A percentile compares a stretch with the other conserved stretches of the same genome.
These are phyloP conservation scores for Chloropsis hardwickii DNA, from an alignment of 2,113 vertebrate species.

Conservation along the genomic window DNA sequence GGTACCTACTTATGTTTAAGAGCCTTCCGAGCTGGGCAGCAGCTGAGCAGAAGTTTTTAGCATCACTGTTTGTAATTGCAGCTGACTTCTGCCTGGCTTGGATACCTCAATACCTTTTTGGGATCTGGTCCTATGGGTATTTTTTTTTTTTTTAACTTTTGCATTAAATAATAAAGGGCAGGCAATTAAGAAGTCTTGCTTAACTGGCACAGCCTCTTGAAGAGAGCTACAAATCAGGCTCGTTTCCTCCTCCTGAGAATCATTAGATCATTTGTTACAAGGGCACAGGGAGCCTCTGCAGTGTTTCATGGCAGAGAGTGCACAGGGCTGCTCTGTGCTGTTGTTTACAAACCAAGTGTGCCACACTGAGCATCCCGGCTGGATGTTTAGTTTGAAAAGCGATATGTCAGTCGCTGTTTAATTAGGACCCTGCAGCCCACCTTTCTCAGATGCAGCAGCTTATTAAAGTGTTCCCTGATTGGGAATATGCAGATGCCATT, in stretches of 20 bases:
- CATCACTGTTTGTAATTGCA: background rate
- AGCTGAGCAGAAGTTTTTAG: constrained; percentile 5
- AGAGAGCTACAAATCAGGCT: constrained; percentile 36
- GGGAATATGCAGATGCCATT: background rate
- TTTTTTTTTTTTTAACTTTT: background rate
- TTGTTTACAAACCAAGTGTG: constrained; percentile 5
- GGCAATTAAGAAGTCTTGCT: constrained; percentile 28
- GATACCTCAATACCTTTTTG: background rate
- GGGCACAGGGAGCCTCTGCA: background rate
- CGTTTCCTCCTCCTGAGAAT: constrained; percentile 30
- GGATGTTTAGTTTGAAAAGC: constrained; percentile 32
- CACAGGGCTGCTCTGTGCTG: background rate
- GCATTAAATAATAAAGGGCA: constrained; percentile 21
- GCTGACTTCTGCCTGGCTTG: background rate
- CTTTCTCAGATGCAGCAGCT: constrained; percentile 6
- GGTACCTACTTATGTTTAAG: constrained; percentile 27
- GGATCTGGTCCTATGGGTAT: background rate
- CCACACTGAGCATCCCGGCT: constrained; percentile 24
- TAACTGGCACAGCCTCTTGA: background rate
- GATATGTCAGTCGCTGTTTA: background rate
- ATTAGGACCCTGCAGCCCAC: constrained; percentile 19
- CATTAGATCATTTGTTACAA: constrained; percentile 33
- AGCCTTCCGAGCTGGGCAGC: constrained; percentile 4
- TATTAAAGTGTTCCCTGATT: background rate
- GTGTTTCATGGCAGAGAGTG: background rate